Conservation (phyloP, 2,888 invertebrate species). For the Acanthococcus lagerstroemiae region DNA sequence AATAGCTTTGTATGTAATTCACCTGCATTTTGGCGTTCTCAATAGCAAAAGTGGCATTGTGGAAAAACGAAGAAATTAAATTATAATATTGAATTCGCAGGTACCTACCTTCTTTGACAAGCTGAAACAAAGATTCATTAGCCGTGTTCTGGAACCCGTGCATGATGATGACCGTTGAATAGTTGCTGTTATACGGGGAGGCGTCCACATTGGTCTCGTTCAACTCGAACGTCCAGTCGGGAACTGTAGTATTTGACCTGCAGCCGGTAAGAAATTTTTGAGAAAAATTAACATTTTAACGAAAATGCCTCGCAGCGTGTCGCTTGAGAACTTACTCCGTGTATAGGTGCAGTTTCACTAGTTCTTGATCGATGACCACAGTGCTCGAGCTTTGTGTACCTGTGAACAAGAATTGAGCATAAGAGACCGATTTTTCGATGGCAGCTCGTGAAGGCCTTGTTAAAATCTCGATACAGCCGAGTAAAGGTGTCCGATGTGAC, state of each 20-base stretch:
- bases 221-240: background rate
- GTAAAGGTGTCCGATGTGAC: too few species aligned
- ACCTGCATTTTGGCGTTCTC: too few species aligned
- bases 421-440: too few species aligned
- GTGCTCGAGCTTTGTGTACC: background rate
- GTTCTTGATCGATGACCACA: background rate
- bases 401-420: background rate
- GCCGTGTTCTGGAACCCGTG: conserved; percentile 12
- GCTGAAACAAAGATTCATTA: conserved; percentile 6
- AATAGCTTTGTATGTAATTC: too few species aligned
- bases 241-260: background rate
- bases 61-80: too few species aligned
- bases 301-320: too few species aligned
- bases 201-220: background rate
- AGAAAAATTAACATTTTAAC: too few species aligned
- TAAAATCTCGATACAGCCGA: too few species aligned
- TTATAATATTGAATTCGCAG: too few species aligned
- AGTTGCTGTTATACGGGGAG: background rate
- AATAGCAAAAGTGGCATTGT: too few species aligned
- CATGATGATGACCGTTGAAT: conserved; percentile 7
- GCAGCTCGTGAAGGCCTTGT: too few species aligned
- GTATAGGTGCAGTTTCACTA: background rate
- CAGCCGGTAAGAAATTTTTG: background rate
- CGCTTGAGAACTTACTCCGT: too few species aligned
- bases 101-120: conserved; percentile 18